Percentiles rank a stretch among this genome's conserved stretches.
phyloP scores from a whole-genome alignment of 2,888 invertebrate species.

The Tanytarsus gracilentus region DNA sequence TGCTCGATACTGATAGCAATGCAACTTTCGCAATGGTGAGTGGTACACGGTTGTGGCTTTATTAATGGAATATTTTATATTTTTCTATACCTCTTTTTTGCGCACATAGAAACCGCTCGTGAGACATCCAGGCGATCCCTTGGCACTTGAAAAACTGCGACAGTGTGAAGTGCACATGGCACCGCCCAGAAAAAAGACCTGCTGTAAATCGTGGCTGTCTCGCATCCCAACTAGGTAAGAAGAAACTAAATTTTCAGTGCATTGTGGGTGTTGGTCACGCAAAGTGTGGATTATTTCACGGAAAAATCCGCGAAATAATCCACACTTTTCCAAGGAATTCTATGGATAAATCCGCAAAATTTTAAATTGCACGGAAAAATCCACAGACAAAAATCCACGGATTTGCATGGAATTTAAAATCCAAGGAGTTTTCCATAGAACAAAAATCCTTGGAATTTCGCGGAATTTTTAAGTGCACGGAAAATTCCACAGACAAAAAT shows the following conservation, averaged over 20 bases:
- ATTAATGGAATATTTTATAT: background rate
- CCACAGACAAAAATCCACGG: too few species aligned
- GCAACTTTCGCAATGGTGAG: slow-evolving; percentile 90
- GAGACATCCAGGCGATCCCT: slow-evolving; percentile 67
- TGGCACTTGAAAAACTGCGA: slow-evolving; percentile 72
- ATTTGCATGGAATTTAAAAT: too few species aligned
- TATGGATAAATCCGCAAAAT: too few species aligned
- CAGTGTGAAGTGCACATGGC: slow-evolving; percentile 89
- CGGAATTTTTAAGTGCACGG: too few species aligned
- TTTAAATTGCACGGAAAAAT: too few species aligned
- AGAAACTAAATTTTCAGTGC: slow-evolving; percentile 30
- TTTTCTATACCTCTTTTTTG: slow-evolving; percentile 24
- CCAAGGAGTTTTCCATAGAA: too few species aligned
- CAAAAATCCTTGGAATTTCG: too few species aligned
- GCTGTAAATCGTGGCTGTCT: slow-evolving; percentile 87
- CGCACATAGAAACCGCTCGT: slow-evolving; percentile 78
- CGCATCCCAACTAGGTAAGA: slow-evolving; percentile 78
- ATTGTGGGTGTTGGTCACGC: too few species aligned
- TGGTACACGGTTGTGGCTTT: slow-evolving; percentile 33
- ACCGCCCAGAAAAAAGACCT: slow-evolving; percentile 68
- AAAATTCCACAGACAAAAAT: too few species aligned
- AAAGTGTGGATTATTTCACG: too few species aligned
- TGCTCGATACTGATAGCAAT: slow-evolving; percentile 79
- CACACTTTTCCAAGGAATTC: too few species aligned
- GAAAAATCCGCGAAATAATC: too few species aligned